These are phyloP conservation scores for Tauraco erythrolophus DNA, from an alignment of 2,113 vertebrate species.

Conservation along the genomic window DNA sequence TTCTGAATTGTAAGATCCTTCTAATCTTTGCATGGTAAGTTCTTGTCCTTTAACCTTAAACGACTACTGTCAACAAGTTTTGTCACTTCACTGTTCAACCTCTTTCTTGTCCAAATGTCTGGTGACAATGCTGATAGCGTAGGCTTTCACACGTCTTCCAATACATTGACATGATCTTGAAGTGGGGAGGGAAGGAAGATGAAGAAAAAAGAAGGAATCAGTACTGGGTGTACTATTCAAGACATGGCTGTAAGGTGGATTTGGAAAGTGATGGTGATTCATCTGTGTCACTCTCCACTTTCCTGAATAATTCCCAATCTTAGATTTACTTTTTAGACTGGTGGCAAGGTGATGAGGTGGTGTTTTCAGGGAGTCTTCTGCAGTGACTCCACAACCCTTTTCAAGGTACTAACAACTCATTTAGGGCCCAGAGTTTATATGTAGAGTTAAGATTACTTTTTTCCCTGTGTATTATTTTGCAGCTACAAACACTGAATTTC, in stretches of 20 bases:
- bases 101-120: not conserved
- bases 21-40: not conserved
- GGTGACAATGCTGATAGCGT: not conserved
- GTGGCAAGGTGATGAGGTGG: not conserved
- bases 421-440: not conserved
- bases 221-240: not conserved
- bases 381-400: not conserved
- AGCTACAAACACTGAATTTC: not conserved
- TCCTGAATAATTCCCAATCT: not conserved
- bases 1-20: not conserved
- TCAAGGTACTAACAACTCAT: not conserved
- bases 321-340: not conserved
- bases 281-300: not conserved
- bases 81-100: not conserved
- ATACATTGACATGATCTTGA: not conserved
- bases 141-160: not conserved
- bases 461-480: not conserved
- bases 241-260: not conserved
- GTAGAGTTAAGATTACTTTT: not conserved
- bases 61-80: not conserved
- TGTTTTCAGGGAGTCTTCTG: not conserved
- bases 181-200: not conserved
- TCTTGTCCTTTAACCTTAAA: constrained; percentile 3
- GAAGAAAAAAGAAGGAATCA: not conserved
- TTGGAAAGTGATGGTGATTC: not conserved